Evolutionary conservation across 2,888 invertebrate species (phyloP).

Genomic region (Fabriciana adippe): DNA sequence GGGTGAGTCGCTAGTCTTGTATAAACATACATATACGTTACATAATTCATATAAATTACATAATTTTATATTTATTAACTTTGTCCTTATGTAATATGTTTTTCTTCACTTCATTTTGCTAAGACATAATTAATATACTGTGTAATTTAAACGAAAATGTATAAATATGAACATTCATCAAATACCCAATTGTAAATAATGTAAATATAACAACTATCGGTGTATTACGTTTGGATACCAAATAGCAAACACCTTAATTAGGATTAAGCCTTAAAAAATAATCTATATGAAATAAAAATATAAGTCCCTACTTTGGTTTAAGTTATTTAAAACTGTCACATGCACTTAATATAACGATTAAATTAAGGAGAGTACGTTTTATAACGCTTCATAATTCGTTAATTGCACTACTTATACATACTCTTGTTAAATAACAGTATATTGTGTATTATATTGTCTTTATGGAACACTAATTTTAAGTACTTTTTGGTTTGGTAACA

Average conservation of each 20-base stretch:
- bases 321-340: conserved; percentile 39
- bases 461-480: conserved; percentile 12
- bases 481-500: conserved; percentile 19
- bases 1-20: too few relatives aligned
- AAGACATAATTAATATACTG: too few relatives aligned
- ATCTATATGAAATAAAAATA: conserved; percentile 33
- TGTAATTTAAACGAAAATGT: not conserved
- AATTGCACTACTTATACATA: conserved; percentile 24
- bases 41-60: too few relatives aligned
- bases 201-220: conserved; percentile 20
- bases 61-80: too few relatives aligned
- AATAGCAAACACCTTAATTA: conserved; percentile 36
- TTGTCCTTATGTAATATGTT: too few relatives aligned
- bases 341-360: too few relatives aligned
- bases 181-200: conserved; percentile 18
- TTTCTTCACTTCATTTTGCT: too few relatives aligned
- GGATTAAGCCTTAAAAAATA: conserved; percentile 5
- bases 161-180: not conserved
- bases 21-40: too few relatives aligned
- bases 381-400: conserved; percentile 62
- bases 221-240: conserved; percentile 42
- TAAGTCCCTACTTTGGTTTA: conserved; percentile 58
- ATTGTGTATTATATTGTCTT: conserved; percentile 2
- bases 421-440: conserved; percentile 19
- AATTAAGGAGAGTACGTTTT: not conserved